Base-by-base conservation (phyloP, 2,113 vertebrate genomes). In the Strigops habroptila region DNA sequence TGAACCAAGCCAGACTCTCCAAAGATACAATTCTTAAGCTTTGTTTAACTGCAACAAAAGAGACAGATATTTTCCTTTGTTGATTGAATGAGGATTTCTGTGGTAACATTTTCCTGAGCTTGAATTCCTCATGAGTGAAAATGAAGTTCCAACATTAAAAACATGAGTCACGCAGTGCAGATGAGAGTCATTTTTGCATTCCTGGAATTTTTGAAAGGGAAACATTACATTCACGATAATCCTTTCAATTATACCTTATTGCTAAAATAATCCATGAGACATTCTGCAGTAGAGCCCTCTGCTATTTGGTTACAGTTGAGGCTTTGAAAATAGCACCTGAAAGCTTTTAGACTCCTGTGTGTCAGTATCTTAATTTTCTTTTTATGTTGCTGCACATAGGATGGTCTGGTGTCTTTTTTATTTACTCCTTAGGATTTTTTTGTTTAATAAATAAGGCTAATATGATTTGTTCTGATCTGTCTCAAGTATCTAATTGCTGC, bases 201-300 rank as follows among this genome's bases (percentile, higher is more conserved):
- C 97, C 96, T 98, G 73, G 91, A 96, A 97, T 98, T 97, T 97
- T 97, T 98, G 97, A 96, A 97, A 97, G 96, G 94, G 94, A 97
- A 98, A 95, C 87, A 88, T 95, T 80, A 59, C 92, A 93, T 97
- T 97, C 95, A 91, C 15, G 71, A 77, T 97, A 98, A 97, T 98
- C 97, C 95, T 91, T 96, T 95, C 96, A 97, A 96, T 97, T 97
- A 97, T 74, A 97, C 92, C 93, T 97, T 91, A 83, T 95, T 93
- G 96, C 95, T 95, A 97, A 95, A 95, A 88, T 94, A 95, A 96
- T 92, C 97, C 78, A 19, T 37, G 6, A 77, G 86, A 92, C 90
- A 86, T 90, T 95, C 53, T 67, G 67, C 88, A 81, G 65, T 48
- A 71, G 86, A 63, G 48, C 76, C 79, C 88, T 94, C 33, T 84